A percentile compares a stretch with the other conserved stretches of the same genome.
Conservation (phyloP, 1,140 invertebrate genomes). For the Drosophila paulistorum region DNA sequence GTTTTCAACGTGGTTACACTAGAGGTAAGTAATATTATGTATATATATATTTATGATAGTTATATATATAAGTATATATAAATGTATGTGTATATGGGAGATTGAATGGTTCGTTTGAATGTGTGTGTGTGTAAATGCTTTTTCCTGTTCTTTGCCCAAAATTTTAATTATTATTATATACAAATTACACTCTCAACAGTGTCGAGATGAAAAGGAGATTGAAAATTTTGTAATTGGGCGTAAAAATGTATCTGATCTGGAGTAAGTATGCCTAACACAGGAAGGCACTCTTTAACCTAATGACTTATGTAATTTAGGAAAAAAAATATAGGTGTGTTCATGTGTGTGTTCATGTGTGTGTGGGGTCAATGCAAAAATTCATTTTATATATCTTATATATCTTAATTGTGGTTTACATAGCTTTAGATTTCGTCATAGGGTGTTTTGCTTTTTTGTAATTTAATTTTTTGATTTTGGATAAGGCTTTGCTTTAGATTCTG, state of each 20-base stretch:
- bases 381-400: not conserved
- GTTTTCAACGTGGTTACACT: conserved; percentile 12
- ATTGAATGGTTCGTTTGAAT: not conserved
- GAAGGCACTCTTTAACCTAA: conserved; percentile 67
- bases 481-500: not conserved
- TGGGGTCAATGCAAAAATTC: not conserved
- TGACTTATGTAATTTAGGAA: conserved; percentile 63
- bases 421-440: conserved; percentile 2
- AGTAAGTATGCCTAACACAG: conserved; percentile 34
- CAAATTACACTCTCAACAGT: not conserved
- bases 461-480: not conserved
- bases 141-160: conserved; percentile 10
- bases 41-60: not conserved
- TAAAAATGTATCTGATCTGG: not conserved
- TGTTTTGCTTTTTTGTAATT: too few relatives aligned
- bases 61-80: not conserved
- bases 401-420: conserved; percentile 9
- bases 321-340: not conserved
- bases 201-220: not conserved
- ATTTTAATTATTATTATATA: conserved; percentile 4
- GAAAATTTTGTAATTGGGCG: not conserved
- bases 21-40: not conserved
- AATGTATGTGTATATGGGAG: not conserved
- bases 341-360: conserved; percentile 11
- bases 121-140: not conserved